Percentiles rank a stretch among this genome's conserved stretches.
phyloP scores from a whole-genome alignment of 2,113 vertebrate species.

The Rhodinocichla rosea region DNA sequence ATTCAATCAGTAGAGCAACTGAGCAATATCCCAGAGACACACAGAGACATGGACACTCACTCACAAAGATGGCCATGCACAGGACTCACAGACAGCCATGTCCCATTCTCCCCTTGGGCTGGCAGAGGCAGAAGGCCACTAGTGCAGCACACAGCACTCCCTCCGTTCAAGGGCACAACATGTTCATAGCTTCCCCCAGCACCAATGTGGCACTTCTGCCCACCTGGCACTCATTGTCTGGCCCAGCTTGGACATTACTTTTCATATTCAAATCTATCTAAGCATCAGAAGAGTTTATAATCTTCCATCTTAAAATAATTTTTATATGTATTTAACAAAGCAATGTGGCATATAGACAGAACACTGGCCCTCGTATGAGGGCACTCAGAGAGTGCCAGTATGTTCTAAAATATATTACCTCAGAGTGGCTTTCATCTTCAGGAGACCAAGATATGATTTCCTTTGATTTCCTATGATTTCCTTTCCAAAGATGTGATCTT shows the following conservation, averaged over 20 bases:
- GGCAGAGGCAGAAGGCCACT: background rate
- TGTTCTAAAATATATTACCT: background rate
- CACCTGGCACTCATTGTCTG: background rate
- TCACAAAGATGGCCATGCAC: rapidly evolving
- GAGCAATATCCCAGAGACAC: background rate
- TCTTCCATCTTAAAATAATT: background rate
- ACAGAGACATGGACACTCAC: rapidly evolving
- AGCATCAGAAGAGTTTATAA: background rate
- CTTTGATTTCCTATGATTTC: background rate
- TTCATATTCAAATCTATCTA: background rate
- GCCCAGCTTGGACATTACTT: background rate
- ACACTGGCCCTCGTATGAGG: background rate
- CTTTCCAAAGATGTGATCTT: background rate
- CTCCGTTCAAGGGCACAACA: rapidly evolving
- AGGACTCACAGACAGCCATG: background rate
- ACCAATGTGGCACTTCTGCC: background rate
- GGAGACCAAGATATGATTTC: background rate
- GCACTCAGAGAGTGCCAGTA: background rate
- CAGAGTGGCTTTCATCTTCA: background rate
- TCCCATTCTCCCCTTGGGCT: background rate
- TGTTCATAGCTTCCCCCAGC: rapidly evolving
- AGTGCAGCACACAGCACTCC: background rate
- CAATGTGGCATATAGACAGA: background rate
- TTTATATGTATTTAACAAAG: background rate
- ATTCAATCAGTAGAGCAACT: background rate